Conservation (phyloP, 1,140 invertebrate species). For the Drosophila parabipectinata region DNA sequence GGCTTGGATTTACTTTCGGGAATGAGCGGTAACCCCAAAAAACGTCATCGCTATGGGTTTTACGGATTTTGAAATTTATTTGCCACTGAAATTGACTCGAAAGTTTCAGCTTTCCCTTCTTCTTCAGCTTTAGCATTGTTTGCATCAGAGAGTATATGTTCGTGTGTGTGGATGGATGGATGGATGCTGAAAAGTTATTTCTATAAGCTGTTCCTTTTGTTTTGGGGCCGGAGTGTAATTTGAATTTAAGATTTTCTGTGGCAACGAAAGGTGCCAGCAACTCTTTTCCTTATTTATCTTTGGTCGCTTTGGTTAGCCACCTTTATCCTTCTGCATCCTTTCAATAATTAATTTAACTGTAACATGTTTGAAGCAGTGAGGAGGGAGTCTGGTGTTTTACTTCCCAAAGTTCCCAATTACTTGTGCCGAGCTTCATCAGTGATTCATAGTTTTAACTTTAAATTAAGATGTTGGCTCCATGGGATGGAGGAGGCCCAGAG, state of each 20-base stretch:
- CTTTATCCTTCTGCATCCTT: not conserved
- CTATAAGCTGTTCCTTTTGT: conserved; percentile 75
- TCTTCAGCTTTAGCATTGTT: not conserved
- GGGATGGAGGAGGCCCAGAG: conserved; percentile 31
- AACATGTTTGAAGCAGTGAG: conserved; percentile 47
- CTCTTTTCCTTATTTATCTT: conserved; percentile 3
- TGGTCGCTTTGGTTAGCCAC: conserved; percentile 29
- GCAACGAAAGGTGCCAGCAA: conserved; percentile 60
- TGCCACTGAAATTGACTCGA: conserved; percentile 71
- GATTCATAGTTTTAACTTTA: conserved; percentile 79
- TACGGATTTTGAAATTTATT: conserved; percentile 79
- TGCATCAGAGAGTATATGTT: conserved; percentile 17
- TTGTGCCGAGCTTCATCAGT: conserved; percentile 60
- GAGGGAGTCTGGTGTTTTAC: not conserved
- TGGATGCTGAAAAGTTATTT: conserved; percentile 57
- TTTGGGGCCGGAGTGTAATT: conserved; percentile 73
- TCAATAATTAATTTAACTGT: conserved; percentile 78
- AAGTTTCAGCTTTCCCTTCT: conserved; percentile 35
- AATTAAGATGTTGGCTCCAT: conserved; percentile 60
- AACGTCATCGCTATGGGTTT: conserved; percentile 72
- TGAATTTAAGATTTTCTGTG: conserved; percentile 81
- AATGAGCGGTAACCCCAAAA: conserved; percentile 55
- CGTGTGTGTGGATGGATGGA: conserved; percentile 20
- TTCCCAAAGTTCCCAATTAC: conserved; percentile 5
- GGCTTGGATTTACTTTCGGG: conserved; percentile 1